Evolutionary conservation across 2,888 invertebrate species (phyloP).

Genomic region (Dolichopus griseipennis): DNA sequence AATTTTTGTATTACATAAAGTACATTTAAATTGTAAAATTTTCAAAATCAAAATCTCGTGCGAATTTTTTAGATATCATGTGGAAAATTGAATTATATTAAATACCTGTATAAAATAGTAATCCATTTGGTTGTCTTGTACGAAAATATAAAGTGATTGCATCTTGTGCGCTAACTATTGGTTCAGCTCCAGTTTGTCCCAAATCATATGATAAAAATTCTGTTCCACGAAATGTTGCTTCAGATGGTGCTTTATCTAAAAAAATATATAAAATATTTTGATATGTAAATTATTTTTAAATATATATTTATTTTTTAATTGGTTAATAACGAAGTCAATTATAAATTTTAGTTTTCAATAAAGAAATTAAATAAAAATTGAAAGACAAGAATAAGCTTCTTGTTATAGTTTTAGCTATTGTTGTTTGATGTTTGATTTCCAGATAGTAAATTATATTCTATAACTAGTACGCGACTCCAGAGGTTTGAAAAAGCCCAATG

Average conservation of each 20-base stretch:
- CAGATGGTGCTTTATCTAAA: slow-evolving; percentile 87
- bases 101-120: slow-evolving; percentile 85
- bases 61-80: too few relatives aligned
- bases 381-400: too few relatives aligned
- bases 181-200: slow-evolving; percentile 75
- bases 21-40: too few relatives aligned
- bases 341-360: too few relatives aligned
- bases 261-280: slow-evolving; percentile 10
- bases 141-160: slow-evolving; percentile 86
- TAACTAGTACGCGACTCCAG: too few relatives aligned
- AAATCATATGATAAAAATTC: slow-evolving; percentile 89
- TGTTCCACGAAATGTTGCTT: slow-evolving; percentile 85
- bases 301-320: not conserved
- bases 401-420: too few relatives aligned
- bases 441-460: too few relatives aligned
- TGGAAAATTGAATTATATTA: slow-evolving; percentile 25
- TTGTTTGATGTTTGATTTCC: too few relatives aligned
- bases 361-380: too few relatives aligned
- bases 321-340: not conserved
- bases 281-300: not conserved
- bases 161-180: slow-evolving; percentile 84
- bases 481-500: too few relatives aligned
- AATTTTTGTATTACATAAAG: too few relatives aligned
- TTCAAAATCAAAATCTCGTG: too few relatives aligned
- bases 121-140: slow-evolving; percentile 80